Percentiles rank a stretch among this genome's conserved stretches.
Conservation (phyloP, 2,797 vertebrate species). For the Syngnathus rostellatus region DNA sequence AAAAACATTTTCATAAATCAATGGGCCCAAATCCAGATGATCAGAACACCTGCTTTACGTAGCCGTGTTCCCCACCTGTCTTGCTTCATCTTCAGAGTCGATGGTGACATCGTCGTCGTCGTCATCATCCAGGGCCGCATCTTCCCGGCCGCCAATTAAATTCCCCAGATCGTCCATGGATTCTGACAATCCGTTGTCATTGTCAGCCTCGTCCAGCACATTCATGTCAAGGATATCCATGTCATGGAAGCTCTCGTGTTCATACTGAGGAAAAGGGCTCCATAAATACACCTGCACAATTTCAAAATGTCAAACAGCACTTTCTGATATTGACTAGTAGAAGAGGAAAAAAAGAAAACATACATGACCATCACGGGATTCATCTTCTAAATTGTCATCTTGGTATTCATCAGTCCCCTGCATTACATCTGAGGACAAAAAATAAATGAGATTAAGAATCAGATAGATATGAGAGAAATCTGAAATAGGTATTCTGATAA, state of each 20-base stretch:
- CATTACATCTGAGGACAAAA: slow-evolving; percentile 64
- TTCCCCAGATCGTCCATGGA: slow-evolving; percentile 65
- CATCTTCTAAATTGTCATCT: slow-evolving; percentile 81
- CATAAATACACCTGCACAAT: background rate
- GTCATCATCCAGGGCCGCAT: slow-evolving; percentile 23
- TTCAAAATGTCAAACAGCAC: background rate
- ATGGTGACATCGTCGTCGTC: slow-evolving; percentile 15
- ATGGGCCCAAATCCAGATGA: background rate
- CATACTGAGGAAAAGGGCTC: slow-evolving; percentile 51
- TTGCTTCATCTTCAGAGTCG: slow-evolving; percentile 37
- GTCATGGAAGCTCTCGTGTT: slow-evolving; percentile 77
- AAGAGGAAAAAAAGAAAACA: slow-evolving; percentile 11
- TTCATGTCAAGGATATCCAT: slow-evolving; percentile 87
- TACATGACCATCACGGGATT: slow-evolving; percentile 82
- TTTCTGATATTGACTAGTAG: background rate
- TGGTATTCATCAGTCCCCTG: slow-evolving; percentile 78
- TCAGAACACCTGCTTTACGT: slow-evolving; percentile 30
- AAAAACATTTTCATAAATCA: slow-evolving; percentile 3
- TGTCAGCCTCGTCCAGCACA: slow-evolving; percentile 79
- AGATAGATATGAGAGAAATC: background rate
- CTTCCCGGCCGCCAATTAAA: slow-evolving; percentile 59
- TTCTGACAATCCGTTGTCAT: slow-evolving; percentile 72
- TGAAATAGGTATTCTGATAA: background rate
- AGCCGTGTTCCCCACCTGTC: slow-evolving; percentile 11
- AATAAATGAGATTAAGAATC: background rate